Conservation (phyloP, 2,888 invertebrate genomes). For the Erebia palarica region DNA sequence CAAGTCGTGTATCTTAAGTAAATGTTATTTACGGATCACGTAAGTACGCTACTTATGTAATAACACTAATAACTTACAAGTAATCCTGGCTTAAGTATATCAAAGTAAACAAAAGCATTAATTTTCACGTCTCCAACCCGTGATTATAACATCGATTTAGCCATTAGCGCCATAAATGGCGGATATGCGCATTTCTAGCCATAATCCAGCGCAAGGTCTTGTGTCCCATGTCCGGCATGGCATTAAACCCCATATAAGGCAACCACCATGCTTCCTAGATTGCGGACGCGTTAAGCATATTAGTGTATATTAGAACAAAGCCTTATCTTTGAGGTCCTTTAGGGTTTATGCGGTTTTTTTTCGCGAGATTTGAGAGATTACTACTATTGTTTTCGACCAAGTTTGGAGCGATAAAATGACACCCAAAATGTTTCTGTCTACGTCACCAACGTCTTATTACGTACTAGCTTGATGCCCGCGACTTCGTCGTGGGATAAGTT, state of each 20-base stretch:
- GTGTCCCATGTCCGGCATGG: constrained; percentile 28
- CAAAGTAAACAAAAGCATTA: constrained; percentile 14
- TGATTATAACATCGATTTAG: constrained; percentile 30
- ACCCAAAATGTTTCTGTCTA: background rate
- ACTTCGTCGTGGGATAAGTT: too few species aligned
- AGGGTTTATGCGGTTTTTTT: background rate
- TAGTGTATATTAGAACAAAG: constrained; percentile 15
- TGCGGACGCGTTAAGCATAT: constrained; percentile 21
- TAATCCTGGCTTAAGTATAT: too few species aligned
- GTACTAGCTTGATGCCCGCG: background rate
- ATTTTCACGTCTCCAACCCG: constrained; percentile 31
- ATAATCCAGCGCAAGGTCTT: constrained; percentile 35
- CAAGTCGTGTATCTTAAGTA: too few species aligned
- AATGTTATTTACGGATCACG: too few species aligned
- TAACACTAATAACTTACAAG: background rate
- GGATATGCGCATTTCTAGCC: constrained; percentile 42
- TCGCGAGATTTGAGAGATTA: constrained; percentile 23
- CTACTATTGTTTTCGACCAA: background rate
- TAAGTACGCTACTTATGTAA: background rate
- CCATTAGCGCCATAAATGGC: constrained; percentile 38
- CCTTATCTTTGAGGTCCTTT: constrained; percentile 19
- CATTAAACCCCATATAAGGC: constrained; percentile 38
- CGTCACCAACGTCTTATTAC: background rate
- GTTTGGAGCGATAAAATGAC: background rate
- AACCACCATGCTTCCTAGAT: constrained; percentile 45